phyloP scores from a whole-genome alignment of 2,888 invertebrate genomes.

The Griposia aprilina region DNA sequence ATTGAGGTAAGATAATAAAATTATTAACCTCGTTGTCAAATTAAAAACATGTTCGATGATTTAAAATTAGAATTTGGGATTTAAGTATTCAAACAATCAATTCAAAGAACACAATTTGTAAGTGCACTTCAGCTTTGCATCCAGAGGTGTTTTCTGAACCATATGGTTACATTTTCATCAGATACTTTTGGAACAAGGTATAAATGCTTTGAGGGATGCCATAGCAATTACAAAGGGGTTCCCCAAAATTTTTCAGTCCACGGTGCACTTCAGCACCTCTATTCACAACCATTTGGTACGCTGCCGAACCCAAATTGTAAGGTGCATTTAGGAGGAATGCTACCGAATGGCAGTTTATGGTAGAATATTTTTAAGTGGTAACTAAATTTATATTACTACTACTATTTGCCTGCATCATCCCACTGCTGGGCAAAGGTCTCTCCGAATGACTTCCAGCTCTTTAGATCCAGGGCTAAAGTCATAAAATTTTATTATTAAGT shows the following conservation, averaged over 20 bases:
- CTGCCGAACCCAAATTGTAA: not conserved
- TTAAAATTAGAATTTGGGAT: not conserved
- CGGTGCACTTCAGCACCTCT: not conserved
- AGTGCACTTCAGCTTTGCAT: not conserved
- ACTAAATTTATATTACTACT: too few species aligned
- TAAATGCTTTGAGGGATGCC: not conserved
- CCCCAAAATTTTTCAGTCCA: not conserved
- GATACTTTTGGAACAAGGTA: slow-evolving; percentile 2
- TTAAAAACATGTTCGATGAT: not conserved
- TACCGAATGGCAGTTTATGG: too few species aligned
- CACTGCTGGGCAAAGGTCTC: too few species aligned
- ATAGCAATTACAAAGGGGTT: not conserved
- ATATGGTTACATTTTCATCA: not conserved
- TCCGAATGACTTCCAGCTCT: too few species aligned
- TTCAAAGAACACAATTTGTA: not conserved
- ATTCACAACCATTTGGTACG: not conserved
- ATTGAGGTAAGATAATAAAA: not conserved
- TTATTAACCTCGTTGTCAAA: not conserved
- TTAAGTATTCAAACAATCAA: too few species aligned
- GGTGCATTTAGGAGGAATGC: not conserved
- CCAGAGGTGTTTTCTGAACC: not conserved
- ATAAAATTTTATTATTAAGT: too few species aligned
- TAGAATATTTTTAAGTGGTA: too few species aligned
- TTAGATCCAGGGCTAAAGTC: too few species aligned
- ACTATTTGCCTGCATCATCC: too few species aligned